Base-by-base conservation (phyloP, 1,140 invertebrate genomes). In the Holcopasites calliopsidis region DNA sequence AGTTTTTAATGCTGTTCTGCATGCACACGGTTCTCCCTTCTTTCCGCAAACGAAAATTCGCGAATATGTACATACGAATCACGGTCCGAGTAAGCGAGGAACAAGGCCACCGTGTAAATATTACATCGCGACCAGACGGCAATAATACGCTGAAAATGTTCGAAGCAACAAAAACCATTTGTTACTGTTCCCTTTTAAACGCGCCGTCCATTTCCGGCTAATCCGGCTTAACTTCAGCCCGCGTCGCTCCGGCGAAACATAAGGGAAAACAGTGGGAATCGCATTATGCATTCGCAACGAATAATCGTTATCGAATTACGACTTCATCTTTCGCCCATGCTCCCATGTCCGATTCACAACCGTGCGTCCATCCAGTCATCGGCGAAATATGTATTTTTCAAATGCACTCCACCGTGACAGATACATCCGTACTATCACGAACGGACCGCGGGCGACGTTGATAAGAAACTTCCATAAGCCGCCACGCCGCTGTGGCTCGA, bases 211-310 rank as follows among this genome's bases (percentile, higher is more conserved):
- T 69, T 58, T n/a, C 21, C 49, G 28, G 60, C 71, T 65, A 65
- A 73, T 73, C 71, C 71, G 26, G 71, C 71, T 73, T 73, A 73
- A 64, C 49, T 65, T 35, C 31, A 35, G 61, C 58, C n/a, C 38
- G 28, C 21, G 38, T 52, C 35, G 3, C 35, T 52, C 38, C 28
- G 31, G 55, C 26, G 23, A 52, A 65, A 64, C 40, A 13, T 38
- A 55, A 52, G 35, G 38, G 35, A 16, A 54, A 54, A 55, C 28
- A 13, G 44, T 47, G 3, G 10, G 42, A 44, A 73, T 64, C 71
- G 71, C 21, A 35, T 73, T 55, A 62, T 16, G 49, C 40, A 54
- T 65, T 73, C 28, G 38, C 28, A 38, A 10, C 55, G 16, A 71
- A 71, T 40, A 44, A 35, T 28, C 69, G 44, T 35, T 38, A 18